phyloP scores from a whole-genome alignment of 2,888 invertebrate genomes.

The Mystacides longicornis region DNA sequence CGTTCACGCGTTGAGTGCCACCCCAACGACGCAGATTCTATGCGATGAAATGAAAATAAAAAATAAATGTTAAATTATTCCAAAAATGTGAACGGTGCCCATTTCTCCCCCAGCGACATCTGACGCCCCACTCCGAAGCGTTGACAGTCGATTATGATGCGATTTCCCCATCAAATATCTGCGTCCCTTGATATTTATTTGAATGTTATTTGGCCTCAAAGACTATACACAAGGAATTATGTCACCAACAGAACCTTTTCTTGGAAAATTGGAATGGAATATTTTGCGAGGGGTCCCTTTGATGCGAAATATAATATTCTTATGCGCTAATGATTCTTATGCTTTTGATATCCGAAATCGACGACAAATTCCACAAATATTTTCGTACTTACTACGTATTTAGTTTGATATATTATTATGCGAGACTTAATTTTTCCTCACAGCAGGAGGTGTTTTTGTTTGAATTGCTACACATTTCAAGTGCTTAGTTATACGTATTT shows the following conservation, averaged over 20 bases:
- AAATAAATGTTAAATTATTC: not conserved
- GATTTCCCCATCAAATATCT: slow-evolving; percentile 10
- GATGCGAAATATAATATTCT: not conserved
- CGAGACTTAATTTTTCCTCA: too few relatives aligned
- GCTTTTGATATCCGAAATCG: not conserved
- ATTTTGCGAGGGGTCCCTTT: not conserved
- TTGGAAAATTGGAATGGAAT: slow-evolving; percentile 2
- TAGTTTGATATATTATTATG: too few relatives aligned
- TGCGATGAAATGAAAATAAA: not conserved
- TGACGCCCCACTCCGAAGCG: slow-evolving; percentile 6
- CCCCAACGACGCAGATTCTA: not conserved
- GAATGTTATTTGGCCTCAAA: slow-evolving; percentile 16
- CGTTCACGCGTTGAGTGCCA: too few relatives aligned
- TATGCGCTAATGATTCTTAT: slow-evolving; percentile 2
- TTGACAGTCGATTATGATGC: slow-evolving; percentile 14
- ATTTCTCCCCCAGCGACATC: not conserved
- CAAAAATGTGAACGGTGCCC: not conserved
- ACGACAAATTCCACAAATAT: not conserved
- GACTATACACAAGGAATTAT: slow-evolving; percentile 11
- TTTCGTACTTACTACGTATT: too few relatives aligned
- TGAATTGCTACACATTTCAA: too few relatives aligned
- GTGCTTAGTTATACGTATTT: too few relatives aligned
- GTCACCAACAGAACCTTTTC: slow-evolving; percentile 13
- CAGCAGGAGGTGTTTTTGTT: too few relatives aligned
- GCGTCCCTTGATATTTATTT: slow-evolving; percentile 14